Evolutionary conservation across 2,888 invertebrate genomes (phyloP), one percentile per base, ranked within the genome.

Genomic region (Rhagonycha lutea): DNA sequence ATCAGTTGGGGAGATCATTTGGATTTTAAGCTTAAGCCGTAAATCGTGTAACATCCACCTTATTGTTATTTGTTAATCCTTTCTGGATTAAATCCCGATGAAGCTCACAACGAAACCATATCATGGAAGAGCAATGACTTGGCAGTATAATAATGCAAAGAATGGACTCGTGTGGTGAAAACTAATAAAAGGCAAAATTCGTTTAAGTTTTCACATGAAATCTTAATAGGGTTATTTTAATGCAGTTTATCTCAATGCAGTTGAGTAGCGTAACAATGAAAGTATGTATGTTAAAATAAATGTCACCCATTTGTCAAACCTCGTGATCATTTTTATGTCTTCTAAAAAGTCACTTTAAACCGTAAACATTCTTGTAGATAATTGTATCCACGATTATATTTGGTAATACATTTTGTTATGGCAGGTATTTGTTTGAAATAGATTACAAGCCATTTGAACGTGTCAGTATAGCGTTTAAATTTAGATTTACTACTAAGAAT

Each of bases 221-320:
- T 47, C 47, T 47, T 47, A 47, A 47, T 47, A 47, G 47, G 47
- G 47, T 47, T 47, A n/a, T n/a, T 47, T 47, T 47, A n/a, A 47
- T 47, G 47, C n/a, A n/a, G 47, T 8, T 2, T n/a, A n/a, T 47
- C 47, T n/a, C 47, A 8, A n/a, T 47, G 47, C 47, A n/a, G 47
- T 0, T n/a, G 47, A 47, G 47, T n/a, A 47, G 14, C 32, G 11
- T 68, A 18, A 18, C 32, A 26, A 68, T 14, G 14, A 10, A 68
- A 68, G 68, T 28, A 29, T n/a, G 47, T n/a, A 28, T 5, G 68
- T 47, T 29, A 11, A 14, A 29, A 68, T 60, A 68, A 73, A 63
- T 73, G 73, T 73, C 68, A 47, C n/a, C 61, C 62, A 69, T 69
- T 69, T 73, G 73, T 73, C 69, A 68, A 73, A 73, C 47, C 69